Base-by-base conservation (phyloP, 2,888 invertebrate species). In the Mycogona germanica region DNA sequence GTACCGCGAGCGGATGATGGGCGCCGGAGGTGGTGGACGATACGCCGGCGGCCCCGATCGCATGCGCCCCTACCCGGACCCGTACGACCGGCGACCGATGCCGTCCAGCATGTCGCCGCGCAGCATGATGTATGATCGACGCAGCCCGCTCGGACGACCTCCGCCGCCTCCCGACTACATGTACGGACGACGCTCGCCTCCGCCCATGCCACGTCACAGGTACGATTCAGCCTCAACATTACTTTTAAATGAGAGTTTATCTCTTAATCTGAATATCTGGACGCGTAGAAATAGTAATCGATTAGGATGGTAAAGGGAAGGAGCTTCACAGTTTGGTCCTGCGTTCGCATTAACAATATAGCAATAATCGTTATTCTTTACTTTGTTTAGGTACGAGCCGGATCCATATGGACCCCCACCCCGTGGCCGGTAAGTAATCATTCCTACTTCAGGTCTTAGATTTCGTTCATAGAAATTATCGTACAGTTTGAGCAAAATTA, bases 1-100 rank as follows among this genome's bases (percentile, higher is more conserved):
- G 14, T 49, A 32, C 49, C 23, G 49, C 4, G 49, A 49, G 37
- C 35, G 49, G 19, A 25, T 49, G 23, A n/a, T n/a, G 12, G 12
- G 12, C 35, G 12, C 35, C n/a, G n/a, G n/a, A n/a, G n/a, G n/a
- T n/a, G 17, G 28, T 17, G 41, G 46, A 7, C 49, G 55, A 12
- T 55, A 46, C 35, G 42, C 32, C 5, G n/a, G n/a, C n/a, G 58
- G 55, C 21, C 53, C 55, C 4, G 60, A 60, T 4, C 55, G 61
- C 5, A 60, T 61, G 61, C 49, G 60, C 26, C 62, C 61, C 6
- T 61, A 61, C 47, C 60, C 61, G 7, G 61, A 61, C 55, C 62
- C 61, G 21, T 62, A 62, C 52, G 61, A 62, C 37, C 40, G 62
- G 7, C 42, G 62, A 30, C 55, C 57, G n/a, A 57, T 59, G 12